These are phyloP conservation scores for Meandrusa payeni DNA, from an alignment of 2,888 invertebrate species.

Conservation along the genomic window DNA sequence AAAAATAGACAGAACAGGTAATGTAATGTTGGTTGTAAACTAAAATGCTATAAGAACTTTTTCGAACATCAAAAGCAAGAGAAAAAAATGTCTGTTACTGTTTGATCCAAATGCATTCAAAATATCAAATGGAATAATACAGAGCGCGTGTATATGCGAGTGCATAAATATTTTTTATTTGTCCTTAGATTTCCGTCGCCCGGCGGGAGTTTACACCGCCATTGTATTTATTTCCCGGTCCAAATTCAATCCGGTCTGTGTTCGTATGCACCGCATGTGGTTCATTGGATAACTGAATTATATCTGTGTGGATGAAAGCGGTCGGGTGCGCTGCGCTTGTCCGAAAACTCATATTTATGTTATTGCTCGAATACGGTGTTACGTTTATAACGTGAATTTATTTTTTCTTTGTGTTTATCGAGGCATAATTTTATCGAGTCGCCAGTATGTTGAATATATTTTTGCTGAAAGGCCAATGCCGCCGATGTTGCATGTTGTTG, in stretches of 20 bases:
- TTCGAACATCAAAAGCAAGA: conserved; percentile 9
- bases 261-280: conserved; percentile 62
- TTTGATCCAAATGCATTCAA: conserved; percentile 18
- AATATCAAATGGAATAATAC: conserved; percentile 27
- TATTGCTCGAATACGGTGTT: conserved; percentile 40
- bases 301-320: conserved; percentile 53
- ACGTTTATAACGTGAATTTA: conserved; percentile 24
- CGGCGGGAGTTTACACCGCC: conserved; percentile 62
- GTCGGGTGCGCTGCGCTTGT: conserved; percentile 38
- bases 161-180: conserved; percentile 47
- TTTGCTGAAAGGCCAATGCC: no score
- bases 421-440: not conserved
- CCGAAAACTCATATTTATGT: conserved; percentile 44
- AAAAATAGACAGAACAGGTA: not conserved
- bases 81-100: conserved; percentile 31
- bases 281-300: conserved; percentile 69
- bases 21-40: not conserved
- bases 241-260: conserved; percentile 49
- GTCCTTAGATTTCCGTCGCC: conserved; percentile 52
- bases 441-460: no score
- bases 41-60: not conserved
- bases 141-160: conserved; percentile 33
- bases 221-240: conserved; percentile 56
- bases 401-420: conserved; percentile 17
- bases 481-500: no score